Percentiles rank a stretch among this genome's conserved stretches.
phyloP scores from a whole-genome alignment of 2,113 vertebrate genomes.

The Protobothrops mucrosquamatus region DNA sequence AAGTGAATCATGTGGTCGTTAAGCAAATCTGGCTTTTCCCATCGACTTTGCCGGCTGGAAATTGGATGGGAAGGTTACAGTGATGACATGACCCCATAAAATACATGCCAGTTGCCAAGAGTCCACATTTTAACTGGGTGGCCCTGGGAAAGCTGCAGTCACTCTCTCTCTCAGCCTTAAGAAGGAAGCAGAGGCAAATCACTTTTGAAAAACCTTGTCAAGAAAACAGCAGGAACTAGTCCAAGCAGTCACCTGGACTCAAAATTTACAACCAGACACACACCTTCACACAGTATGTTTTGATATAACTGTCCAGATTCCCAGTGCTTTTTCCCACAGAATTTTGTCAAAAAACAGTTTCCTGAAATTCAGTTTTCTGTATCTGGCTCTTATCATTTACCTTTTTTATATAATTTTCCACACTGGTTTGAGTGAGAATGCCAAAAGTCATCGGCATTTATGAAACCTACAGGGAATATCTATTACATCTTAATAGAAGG shows the following conservation, averaged over 20 bases:
- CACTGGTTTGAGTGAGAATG: neutral
- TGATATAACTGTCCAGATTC: neutral
- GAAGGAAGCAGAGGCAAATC: neutral
- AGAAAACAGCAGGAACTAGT: neutral
- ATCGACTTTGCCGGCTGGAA: too few relatives aligned
- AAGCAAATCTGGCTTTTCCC: too few relatives aligned
- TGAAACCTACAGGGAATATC: neutral
- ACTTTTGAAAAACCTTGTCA: neutral
- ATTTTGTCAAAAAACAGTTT: neutral
- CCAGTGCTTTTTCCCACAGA: neutral
- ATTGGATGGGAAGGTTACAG: too few relatives aligned
- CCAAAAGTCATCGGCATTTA: neutral
- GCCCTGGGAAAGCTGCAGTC: neutral
- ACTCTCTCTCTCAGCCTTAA: neutral
- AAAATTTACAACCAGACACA: neutral
- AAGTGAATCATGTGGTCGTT: too few relatives aligned
- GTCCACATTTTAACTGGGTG: too few relatives aligned
- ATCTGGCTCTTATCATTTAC: neutral
- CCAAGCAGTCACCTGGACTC: neutral
- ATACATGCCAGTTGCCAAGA: too few relatives aligned
- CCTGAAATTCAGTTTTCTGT: neutral
- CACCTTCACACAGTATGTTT: neutral
- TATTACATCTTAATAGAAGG: neutral
- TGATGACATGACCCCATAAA: too few relatives aligned
- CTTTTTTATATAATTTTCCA: neutral